Base-by-base conservation (phyloP, 2,888 invertebrate species). In the Selenia dentaria region DNA sequence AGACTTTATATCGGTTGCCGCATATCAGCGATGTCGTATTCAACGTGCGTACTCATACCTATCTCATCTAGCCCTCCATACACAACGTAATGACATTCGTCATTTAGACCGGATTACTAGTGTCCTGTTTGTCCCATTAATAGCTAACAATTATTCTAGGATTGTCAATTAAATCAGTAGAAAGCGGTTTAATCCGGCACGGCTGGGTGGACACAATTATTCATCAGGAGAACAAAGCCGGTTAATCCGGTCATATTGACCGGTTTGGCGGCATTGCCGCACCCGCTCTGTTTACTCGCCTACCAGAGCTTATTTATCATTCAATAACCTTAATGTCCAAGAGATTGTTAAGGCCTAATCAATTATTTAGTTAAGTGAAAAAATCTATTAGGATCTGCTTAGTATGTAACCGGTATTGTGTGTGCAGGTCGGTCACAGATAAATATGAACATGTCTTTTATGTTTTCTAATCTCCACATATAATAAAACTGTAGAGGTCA, bases 101-200 rank as follows among this genome's bases (percentile, higher is more conserved):
- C 62, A 57, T 57, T 62, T 58, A 52, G 54, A 68, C 56, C 56
- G 66, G 80, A 74, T 81, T 74, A 79, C 64, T 61, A 64, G 57
- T 59, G 62, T 73, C 57, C 64, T 73, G 71, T 78, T 74, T 74
- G 78, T 77, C 68, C 67, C 76, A 82, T 81, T 80, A 83, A 83
- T 81, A 76, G 80, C 71, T 71, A 73, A 77, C 83, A 83, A 84
- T 84, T 79, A 83, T 79, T 74, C 71, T 71, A 71, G 83, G 74
- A 79, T 82, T 82, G 83, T 85, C 86, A 86, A 87, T 87, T 85
- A 84, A 85, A 86, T 87, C 83, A 83, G 74, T 74, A 81, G 83
- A 83, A 81, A 85, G 79, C 84, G 74, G 73, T 76, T 81, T 80
- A 86, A 84, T 80, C 83, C 84, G 74, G 79, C 77, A 77, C 79